Conservation (phyloP, 2,797 vertebrate genomes). For the Spatula clypeata region DNA sequence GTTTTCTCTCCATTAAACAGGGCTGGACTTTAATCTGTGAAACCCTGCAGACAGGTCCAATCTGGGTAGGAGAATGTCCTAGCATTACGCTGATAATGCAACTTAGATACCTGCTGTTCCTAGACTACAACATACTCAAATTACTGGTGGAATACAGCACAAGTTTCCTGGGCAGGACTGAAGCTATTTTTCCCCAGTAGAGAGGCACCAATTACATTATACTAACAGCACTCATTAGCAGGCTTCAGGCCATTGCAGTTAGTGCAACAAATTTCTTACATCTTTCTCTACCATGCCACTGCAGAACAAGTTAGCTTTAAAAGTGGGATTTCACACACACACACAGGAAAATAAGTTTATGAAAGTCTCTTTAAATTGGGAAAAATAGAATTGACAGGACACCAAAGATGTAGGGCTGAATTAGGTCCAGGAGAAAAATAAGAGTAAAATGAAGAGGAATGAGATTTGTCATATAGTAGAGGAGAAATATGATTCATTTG, state of each 20-base stretch:
- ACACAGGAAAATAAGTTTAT: background rate
- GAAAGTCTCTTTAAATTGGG: background rate
- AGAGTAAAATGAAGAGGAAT: background rate
- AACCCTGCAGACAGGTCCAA: background rate
- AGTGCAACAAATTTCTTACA: background rate
- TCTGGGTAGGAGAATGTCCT: background rate
- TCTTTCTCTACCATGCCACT: background rate
- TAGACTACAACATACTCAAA: background rate
- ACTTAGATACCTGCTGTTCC: background rate
- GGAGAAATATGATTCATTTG: background rate
- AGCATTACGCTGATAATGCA: background rate
- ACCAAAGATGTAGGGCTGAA: background rate
- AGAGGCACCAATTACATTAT: background rate
- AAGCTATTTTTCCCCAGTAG: background rate
- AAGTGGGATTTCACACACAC: background rate
- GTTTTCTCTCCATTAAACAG: background rate
- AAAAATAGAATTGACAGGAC: fast-evolving
- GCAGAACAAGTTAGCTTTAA: background rate
- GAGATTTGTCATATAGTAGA: background rate
- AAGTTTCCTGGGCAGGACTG: background rate
- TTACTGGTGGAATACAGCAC: background rate
- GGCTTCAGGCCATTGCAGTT: background rate
- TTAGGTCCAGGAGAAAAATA: background rate
- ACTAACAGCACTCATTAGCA: background rate
- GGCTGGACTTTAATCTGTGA: background rate